Base-by-base conservation (phyloP, 2,797 vertebrate genomes). In the Fistularia commersonii region DNA sequence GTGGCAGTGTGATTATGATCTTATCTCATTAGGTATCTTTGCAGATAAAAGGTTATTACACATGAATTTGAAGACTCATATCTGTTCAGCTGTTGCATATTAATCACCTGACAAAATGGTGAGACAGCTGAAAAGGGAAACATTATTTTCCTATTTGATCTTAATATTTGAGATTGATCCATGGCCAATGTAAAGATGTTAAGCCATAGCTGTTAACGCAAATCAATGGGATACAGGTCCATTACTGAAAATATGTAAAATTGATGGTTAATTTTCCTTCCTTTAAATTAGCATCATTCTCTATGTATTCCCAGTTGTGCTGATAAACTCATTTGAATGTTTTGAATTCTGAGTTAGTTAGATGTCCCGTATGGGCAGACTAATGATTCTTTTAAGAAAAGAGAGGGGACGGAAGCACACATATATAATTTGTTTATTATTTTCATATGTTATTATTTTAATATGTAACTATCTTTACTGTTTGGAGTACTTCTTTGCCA, bases 11-110 rank as follows among this genome's bases (percentile, higher is more conserved):
- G 87, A 86, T 84, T 81, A 86, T 75, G 15, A 63, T 32, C 54
- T 38, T 82, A 81, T 88, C 81, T 82, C 79, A 80, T 86, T 85
- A 75, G 73, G 69, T 50, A 85, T 84, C 72, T 75, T 42, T 68
- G 4, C 54, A 47, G 66, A 80, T 81, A 69, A 64, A 62, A 65
- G 66, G 51, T 61, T 54, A 64, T 23, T 23, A 23, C 23, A 23
- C 23, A 23, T 23, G 23, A 23, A 23, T 23, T 23, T 45, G 39
- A 45, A 49, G 54, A 15, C 61, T 59, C 47, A 65, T 69, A 56
- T 52, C 11, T 0, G 48, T 9, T 46, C 48, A 1, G 34, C 33
- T 66, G 49, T 54, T 12, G 32, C 76, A 56, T 59, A 45, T 50
- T 34, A 66, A 50, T 57, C 53, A 34, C 51, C 37, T 39, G 6